Percentiles rank a stretch among this genome's conserved stretches.
phyloP scores from a whole-genome alignment of 2,888 invertebrate species.

The Eulithis prunata region DNA sequence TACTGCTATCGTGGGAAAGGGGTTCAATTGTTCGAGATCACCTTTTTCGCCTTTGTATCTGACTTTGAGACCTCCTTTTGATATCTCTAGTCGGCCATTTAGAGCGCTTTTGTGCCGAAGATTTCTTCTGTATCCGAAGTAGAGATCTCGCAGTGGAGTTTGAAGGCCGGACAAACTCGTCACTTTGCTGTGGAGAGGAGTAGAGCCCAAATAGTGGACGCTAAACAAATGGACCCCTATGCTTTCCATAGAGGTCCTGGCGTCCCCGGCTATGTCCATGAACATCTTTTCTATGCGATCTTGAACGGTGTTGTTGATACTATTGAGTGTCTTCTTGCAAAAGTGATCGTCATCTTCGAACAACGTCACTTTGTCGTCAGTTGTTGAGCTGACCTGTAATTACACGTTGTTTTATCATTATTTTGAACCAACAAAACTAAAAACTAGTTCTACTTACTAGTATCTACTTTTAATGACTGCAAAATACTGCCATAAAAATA shows the following conservation, averaged over 20 bases:
- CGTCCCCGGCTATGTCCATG: constrained; percentile 87
- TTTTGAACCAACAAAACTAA: no score
- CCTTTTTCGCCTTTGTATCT: constrained; percentile 86
- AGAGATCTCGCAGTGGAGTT: constrained; percentile 90
- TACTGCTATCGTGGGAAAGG: constrained; percentile 95
- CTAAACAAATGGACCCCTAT: constrained; percentile 86
- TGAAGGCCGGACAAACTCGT: constrained; percentile 93
- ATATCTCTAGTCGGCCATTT: constrained; percentile 87
- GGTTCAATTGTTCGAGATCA: constrained; percentile 88
- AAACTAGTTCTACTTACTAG: no score
- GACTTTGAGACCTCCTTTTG: constrained; percentile 89
- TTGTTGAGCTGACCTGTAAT: constrained; percentile 66
- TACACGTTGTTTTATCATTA: background rate
- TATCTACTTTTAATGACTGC: no score
- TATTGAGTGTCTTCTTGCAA: constrained; percentile 69
- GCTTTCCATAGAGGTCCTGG: constrained; percentile 74
- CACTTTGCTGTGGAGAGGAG: constrained; percentile 90
- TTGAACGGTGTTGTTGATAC: constrained; percentile 88
- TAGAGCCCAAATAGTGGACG: constrained; percentile 93
- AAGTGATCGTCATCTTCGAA: constrained; percentile 76
- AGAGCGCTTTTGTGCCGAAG: constrained; percentile 79
- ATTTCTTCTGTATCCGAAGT: constrained; percentile 86
- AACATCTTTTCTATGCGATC: constrained; percentile 95
- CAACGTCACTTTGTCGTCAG: constrained; percentile 63
- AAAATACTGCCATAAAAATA: no score